A percentile compares a stretch with the other conserved stretches of the same genome.
These are phyloP conservation scores for Ecliptopera silaceata DNA, from an alignment of 2,888 invertebrate species.

Conservation along the genomic window DNA sequence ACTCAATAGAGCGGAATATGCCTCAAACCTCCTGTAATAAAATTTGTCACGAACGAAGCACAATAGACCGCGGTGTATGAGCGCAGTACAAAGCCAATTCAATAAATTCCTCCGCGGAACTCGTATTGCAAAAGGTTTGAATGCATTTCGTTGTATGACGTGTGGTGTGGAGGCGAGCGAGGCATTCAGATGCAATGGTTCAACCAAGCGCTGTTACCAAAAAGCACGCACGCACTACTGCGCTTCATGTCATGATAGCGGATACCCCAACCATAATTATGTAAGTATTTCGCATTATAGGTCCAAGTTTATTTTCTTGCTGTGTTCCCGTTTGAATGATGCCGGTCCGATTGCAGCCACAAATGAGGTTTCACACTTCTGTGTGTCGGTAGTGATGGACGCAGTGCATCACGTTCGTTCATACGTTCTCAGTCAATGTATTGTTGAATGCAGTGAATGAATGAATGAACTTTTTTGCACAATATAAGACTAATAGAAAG, in stretches of 20 bases:
- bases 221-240: background rate
- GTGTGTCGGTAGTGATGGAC: too few species aligned
- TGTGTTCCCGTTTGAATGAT: too few species aligned
- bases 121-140: conserved; percentile 66
- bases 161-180: conserved; percentile 46
- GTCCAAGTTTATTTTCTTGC: too few species aligned
- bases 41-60: conserved; percentile 62
- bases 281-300: too few species aligned
- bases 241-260: background rate
- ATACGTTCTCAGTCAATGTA: too few species aligned
- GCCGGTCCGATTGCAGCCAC: too few species aligned
- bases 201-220: conserved; percentile 30
- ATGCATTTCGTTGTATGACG: conserved; percentile 66
- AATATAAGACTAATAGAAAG: too few species aligned
- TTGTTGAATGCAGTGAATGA: too few species aligned
- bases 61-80: conserved; percentile 58
- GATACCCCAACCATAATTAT: too few species aligned
- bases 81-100: conserved; percentile 68
- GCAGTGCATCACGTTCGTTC: too few species aligned
- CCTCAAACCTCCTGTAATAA: conserved; percentile 47
- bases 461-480: too few species aligned
- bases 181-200: conserved; percentile 34
- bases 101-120: conserved; percentile 66
- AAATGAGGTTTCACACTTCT: too few species aligned
- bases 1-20: conserved; percentile 39